Evolutionary conservation across 2,113 vertebrate species (phyloP), one percentile per base, ranked within the genome.

Genomic region (Upupa epops): DNA sequence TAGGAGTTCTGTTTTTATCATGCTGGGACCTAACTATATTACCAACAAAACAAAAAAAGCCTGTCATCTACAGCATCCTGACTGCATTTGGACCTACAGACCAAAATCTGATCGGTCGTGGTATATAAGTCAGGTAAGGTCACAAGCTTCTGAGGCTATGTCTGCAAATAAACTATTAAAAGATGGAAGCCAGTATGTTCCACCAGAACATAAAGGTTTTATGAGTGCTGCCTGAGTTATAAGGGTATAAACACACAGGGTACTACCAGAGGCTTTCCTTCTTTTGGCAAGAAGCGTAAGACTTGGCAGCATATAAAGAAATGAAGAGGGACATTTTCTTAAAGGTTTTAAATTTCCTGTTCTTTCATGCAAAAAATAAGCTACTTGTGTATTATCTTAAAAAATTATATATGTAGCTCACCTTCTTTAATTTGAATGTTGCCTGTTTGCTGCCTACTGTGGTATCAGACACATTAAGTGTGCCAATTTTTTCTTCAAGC

Each of bases 401-500:
- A 86, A 49, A 32, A 34, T 26, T 22, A 73, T 66, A 64, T 64
- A 88, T 59, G 56, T 37, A 68, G 25, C 97, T 97, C 80, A 99
- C 99, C 98, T 98, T 99, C 96, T 98, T 98, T 78, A 99, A 98
- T 20, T 97, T 99, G 97, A 99, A 99, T 4, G 98, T 99, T 75
- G 99, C 94, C 85, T 99, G 99, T 80, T 99, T 99, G 98, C 99
- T 99, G 97, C 99, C 99, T 71, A 99, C 98, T 4, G 98, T 97
- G 5, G 98, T 98, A 94, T 99, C 98, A 2, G 96, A 96, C n/a
- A 98, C 93, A 59, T 83, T 97, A 75, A 98, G 95, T 0, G 94
- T 97, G 74, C 98, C 99, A 22, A 97, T 97, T 65, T 97, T 97
- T 73, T 99, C 98, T 96, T 99, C 98, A 40, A 98, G 93, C 96